Percentiles rank a stretch among this genome's conserved stretches.
These are phyloP conservation scores for Cheilosia urbana DNA, from an alignment of 2,888 invertebrate species.

Conservation along the genomic window DNA sequence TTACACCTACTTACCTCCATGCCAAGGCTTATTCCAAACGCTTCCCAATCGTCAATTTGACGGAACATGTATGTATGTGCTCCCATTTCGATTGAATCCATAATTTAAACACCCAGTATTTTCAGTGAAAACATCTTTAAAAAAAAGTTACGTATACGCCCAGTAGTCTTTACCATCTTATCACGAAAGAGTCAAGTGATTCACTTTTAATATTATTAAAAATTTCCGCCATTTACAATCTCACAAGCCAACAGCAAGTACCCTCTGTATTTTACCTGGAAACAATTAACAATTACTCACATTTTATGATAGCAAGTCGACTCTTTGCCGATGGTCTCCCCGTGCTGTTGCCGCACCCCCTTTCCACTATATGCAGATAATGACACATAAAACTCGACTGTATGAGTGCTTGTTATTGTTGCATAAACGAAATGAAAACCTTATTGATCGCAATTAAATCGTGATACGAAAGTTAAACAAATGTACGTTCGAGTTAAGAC, in stretches of 20 bases:
- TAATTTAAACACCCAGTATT: not conserved
- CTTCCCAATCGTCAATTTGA: no score
- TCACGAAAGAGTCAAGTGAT: conserved; percentile 32
- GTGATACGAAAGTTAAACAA: conserved; percentile 71
- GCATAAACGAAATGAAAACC: conserved; percentile 65
- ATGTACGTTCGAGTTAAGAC: conserved; percentile 31
- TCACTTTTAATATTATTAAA: conserved; percentile 10
- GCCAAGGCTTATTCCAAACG: not conserved
- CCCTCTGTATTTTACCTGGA: conserved; percentile 30
- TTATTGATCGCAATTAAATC: conserved; percentile 73
- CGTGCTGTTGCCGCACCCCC: conserved; percentile 14
- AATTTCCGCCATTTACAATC: conserved; percentile 48
- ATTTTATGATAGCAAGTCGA: conserved; percentile 51
- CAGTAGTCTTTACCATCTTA: conserved; percentile 30
- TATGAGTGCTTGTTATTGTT: conserved; percentile 25
- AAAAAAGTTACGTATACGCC: conserved; percentile 57
- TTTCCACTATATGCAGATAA: conserved; percentile 24
- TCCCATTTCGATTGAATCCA: not conserved
- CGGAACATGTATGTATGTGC: not conserved
- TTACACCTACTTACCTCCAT: no score
- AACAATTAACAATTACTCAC: conserved; percentile 66
- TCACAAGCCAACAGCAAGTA: conserved; percentile 8
- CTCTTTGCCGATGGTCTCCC: conserved; percentile 23
- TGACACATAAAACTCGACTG: conserved; percentile 33
- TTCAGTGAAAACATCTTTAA: conserved; percentile 4